Base-by-base conservation (phyloP, 2,797 vertebrate genomes). In the Remorina albescens region DNA sequence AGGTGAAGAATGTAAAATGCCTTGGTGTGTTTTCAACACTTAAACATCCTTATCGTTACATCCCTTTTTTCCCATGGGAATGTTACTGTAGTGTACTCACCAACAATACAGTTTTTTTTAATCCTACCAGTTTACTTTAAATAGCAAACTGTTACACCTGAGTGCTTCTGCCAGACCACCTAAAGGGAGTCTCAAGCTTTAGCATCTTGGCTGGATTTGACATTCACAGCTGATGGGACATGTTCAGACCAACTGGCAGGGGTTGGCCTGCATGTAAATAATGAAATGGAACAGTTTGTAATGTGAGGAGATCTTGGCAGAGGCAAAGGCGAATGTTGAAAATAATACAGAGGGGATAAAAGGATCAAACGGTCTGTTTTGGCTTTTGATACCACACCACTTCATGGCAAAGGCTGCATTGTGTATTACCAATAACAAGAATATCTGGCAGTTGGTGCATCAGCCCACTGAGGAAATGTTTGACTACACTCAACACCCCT, bases 231-330 rank as follows among this genome's bases (percentile, higher is more conserved):
- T 65, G 55, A 57, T 21, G 7, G 30, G n/a, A 67, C 21, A 18
- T n/a, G 54, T 50, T 54, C 28, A 28, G 4, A 30, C 10, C 67
- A 25, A 70, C 57, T 60, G 54, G 49, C 28, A 55, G 63, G 50
- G 25, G 37, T 34, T 37, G 23, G n/a, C n/a, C 64, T 47, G 63
- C 54, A n/a, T 74, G 87, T 78, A 72, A 81, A 86, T 81, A 68
- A 75, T 80, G 64, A 83, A 86, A 86, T 79, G 73, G 53, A 53
- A 74, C 67, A 55, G 76, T 76, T 78, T 80, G 86, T 83, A 85
- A 85, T 37, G 63, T 55, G 81, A 89, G 83, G 13, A 76, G 66
- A 47, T 63, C 39, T 82, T 85, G 82, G 86, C 80, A 76, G 47
- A 34, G 30, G 58, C 30, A 63, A 75, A 86, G 74, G 76, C 76